Evolutionary conservation across 2,113 vertebrate species (phyloP), one percentile per base, ranked within the genome.

Genomic region (Pavo muticus): DNA sequence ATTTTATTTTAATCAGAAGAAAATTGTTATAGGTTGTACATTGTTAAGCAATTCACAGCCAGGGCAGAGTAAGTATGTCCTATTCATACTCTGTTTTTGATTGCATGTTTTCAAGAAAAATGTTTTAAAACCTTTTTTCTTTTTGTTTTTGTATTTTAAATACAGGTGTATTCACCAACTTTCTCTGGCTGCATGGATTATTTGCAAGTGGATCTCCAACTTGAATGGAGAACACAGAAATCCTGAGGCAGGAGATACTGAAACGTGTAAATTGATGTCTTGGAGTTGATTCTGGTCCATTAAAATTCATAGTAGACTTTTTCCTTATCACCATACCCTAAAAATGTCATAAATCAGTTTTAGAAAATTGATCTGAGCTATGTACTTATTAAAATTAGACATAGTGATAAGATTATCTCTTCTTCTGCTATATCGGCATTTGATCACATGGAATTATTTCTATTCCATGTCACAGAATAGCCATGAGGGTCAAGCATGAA

Each of bases 251-350:
- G 39, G 37, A 72, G 71, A 73, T 65, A 54, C 6, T 24, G 45
- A 59, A 85, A 32, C 9, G 2, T 48, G 35, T 81, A 47, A 67
- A 48, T 20, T 86, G 11, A 64, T 56, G 19, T n/a, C 32, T 65
- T 65, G 61, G 32, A 50, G 14, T 30, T 79, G 32, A 57, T 84
- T 71, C 35, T 87, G 59, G 63, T 11, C 32, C 63, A 11, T 23
- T 57, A 9, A 84, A 52, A 15, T 65, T 90, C n/a, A 44, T 21
- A 47, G 37, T 23, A 37, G 17, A 27, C 45, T 80, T 76, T 42
- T 8, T 70, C 11, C 27, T 4, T 45, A 7, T 50, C 18, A 37
- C 18, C 0, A 0, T 18, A 67, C 27, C 19, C n/a, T 65, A 54
- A 78, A 42, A 40, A 9, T 42, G 4, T 27, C 9, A 32, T 27